These are phyloP conservation scores for Empis stercorea DNA, from an alignment of 2,888 invertebrate genomes.

Conservation along the genomic window DNA sequence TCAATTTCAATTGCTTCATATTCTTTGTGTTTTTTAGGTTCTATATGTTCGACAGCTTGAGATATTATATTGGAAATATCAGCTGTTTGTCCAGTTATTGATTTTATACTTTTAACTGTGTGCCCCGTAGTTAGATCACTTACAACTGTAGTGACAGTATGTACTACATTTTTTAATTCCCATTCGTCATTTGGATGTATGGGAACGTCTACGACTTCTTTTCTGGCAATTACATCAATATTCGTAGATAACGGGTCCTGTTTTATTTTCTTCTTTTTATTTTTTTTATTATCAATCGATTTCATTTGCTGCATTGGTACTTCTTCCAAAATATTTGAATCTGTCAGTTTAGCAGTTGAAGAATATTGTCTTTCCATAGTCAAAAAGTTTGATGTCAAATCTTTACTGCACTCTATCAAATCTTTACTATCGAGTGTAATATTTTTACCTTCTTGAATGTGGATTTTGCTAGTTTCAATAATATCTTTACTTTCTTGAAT, in stretches of 20 bases:
- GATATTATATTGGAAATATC: neutral
- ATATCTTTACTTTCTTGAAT: slow-evolving; percentile 6
- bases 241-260: neutral
- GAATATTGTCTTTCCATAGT: slow-evolving; percentile 14
- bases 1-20: neutral
- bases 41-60: neutral
- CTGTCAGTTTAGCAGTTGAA: slow-evolving; percentile 1
- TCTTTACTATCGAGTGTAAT: slow-evolving; percentile 9
- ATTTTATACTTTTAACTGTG: neutral
- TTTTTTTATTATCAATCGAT: slow-evolving; percentile 3
- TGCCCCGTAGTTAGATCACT: slow-evolving; percentile 5
- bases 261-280: neutral
- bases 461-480: slow-evolving; percentile 3
- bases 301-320: slow-evolving; percentile 7
- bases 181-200: neutral
- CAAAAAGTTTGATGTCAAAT: slow-evolving; percentile 2
- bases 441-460: neutral
- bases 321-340: neutral
- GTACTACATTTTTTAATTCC: slow-evolving; percentile 6
- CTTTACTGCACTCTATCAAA: slow-evolving; percentile 1
- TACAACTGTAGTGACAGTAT: slow-evolving; percentile 5
- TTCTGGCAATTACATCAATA: neutral
- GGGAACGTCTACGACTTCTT: neutral
- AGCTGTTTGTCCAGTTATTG: neutral
- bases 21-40: neutral